Percentiles rank a stretch among this genome's conserved stretches.
Conservation (phyloP, 2,113 vertebrate species). For the Mesoclemmys tuberculata region DNA sequence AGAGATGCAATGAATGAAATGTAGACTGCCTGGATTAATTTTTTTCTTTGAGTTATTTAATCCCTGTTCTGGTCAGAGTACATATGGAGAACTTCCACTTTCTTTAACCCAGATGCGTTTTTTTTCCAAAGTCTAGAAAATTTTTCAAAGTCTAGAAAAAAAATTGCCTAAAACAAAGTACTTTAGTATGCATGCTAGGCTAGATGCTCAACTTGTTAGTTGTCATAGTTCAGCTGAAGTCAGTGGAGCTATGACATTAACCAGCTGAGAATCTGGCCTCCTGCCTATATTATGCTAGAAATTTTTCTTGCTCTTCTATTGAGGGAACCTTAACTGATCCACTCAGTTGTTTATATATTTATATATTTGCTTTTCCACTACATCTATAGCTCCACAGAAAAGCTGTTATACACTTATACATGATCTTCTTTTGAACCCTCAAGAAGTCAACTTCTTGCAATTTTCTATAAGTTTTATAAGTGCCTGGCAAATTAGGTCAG, state of each 20-base stretch:
- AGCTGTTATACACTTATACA: background rate
- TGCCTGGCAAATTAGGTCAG: background rate
- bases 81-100: background rate
- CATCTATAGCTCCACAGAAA: background rate
- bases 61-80: background rate
- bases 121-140: no score
- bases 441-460: background rate
- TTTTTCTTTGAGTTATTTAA: background rate
- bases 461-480: background rate
- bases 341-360: background rate
- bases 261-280: background rate
- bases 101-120: background rate
- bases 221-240: background rate
- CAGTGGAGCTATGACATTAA: background rate
- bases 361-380: background rate
- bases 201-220: background rate
- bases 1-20: background rate
- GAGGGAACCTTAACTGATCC: background rate
- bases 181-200: background rate
- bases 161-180: background rate
- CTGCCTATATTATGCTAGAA: background rate
- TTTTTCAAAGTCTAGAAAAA: no score
- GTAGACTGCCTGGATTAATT: background rate
- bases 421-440: constrained; percentile 19
- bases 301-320: background rate